Conservation (phyloP, 2,888 invertebrate genomes). For the Pelosia muscerda region DNA sequence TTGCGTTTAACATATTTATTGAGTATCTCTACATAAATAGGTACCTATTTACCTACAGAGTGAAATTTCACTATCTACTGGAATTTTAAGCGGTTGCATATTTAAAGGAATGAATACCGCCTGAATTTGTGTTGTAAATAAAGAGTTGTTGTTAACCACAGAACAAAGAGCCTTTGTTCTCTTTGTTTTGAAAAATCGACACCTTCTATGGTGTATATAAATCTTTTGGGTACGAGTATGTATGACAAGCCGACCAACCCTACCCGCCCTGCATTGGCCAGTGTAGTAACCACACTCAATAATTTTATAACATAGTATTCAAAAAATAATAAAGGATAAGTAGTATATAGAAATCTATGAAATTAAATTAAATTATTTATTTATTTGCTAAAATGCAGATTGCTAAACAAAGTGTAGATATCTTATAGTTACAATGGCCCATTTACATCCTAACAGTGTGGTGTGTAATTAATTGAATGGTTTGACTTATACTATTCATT, state of each 20-base stretch:
- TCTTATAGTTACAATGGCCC: no score
- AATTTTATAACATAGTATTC: no score
- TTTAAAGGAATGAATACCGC: neutral
- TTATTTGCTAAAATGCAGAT: no score
- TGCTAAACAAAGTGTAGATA: no score
- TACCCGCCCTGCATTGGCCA: neutral
- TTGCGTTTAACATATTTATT: neutral
- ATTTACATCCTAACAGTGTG: no score
- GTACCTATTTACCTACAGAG: neutral
- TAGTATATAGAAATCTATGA: no score
- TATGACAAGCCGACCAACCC: no score
- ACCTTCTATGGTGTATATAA: neutral
- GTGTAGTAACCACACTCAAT: neutral
- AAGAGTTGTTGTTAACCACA: neutral
- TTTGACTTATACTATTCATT: no score
- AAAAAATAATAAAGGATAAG: no score
- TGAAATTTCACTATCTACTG: no score
- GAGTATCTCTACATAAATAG: neutral
- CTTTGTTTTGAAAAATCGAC: neutral
- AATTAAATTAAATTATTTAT: no score
- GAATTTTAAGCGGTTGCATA: neutral
- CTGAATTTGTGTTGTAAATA: neutral
- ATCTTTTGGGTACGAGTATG: neutral
- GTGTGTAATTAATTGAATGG: no score
- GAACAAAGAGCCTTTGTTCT: neutral